A percentile compares a stretch with the other conserved stretches of the same genome.
Evolutionary conservation across 2,113 vertebrate genomes (phyloP).

Genomic region (Bostrychus sinensis): DNA sequence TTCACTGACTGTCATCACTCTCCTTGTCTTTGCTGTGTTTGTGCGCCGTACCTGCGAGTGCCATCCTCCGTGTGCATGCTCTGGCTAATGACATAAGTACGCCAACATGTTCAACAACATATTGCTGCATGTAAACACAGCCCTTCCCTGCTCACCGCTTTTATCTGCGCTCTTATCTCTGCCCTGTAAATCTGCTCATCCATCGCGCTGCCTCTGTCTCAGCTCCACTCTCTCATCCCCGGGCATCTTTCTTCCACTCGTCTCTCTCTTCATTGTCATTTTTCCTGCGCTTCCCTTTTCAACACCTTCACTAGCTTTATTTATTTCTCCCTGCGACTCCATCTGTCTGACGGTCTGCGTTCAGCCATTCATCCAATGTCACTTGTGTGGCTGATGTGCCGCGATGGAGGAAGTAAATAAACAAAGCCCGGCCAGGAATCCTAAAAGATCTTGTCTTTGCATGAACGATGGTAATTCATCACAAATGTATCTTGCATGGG

Average conservation of each 20-base stretch:
- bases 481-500: slow-evolving; percentile 35
- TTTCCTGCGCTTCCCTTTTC: slow-evolving; percentile 19
- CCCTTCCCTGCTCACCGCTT: slow-evolving; percentile 40
- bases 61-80: slow-evolving; percentile 7
- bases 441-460: slow-evolving; percentile 74
- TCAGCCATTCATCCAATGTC: slow-evolving; percentile 61
- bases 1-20: slow-evolving; percentile 31
- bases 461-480: slow-evolving; percentile 69
- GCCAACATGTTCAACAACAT: slow-evolving; percentile 64
- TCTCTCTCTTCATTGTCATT: slow-evolving; percentile 46
- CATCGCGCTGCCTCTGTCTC: slow-evolving; percentile 61
- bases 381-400: slow-evolving; percentile 63
- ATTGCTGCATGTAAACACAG: slow-evolving; percentile 70
- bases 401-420: slow-evolving; percentile 72
- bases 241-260: slow-evolving; percentile 33
- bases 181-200: slow-evolving; percentile 65
- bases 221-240: slow-evolving; percentile 51
- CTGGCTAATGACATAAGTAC: slow-evolving; percentile 66
- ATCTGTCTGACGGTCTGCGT: slow-evolving; percentile 64
- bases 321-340: slow-evolving; percentile 60
- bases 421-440: slow-evolving; percentile 69
- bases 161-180: slow-evolving; percentile 68
- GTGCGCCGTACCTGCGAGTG: slow-evolving; percentile 24
- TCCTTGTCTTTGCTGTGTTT: slow-evolving; percentile 9
- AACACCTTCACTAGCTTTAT: slow-evolving; percentile 63